Conservation (phyloP, 2,113 vertebrate genomes). For the Diglossa brunneiventris region DNA sequence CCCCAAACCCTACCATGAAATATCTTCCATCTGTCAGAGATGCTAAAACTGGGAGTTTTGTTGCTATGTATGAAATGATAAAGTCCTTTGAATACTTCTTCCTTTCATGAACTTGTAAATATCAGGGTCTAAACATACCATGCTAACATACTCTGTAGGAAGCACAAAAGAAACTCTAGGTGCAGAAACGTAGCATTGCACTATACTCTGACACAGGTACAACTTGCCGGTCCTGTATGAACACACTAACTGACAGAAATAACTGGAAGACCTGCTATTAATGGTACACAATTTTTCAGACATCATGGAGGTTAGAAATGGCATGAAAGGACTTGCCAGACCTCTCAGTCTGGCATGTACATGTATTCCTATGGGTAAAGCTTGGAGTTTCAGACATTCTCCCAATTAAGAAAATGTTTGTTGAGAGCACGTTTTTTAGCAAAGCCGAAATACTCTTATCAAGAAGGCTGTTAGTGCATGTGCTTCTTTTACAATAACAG, state of each 20-base stretch:
- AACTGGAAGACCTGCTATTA: not conserved
- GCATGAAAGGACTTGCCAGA: not conserved
- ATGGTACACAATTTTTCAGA: not conserved
- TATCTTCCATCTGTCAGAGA: not conserved
- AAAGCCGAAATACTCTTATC: not conserved
- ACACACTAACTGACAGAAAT: not conserved
- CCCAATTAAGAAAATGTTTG: not conserved
- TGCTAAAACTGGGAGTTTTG: not conserved
- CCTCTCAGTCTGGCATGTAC: rapidly evolving
- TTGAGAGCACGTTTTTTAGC: not conserved
- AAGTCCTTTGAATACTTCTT: not conserved
- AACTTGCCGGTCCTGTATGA: not conserved
- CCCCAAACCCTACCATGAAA: not conserved
- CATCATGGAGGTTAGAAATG: not conserved
- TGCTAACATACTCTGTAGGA: not conserved
- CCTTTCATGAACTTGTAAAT: not conserved
- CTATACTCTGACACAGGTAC: not conserved
- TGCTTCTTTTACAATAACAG: not conserved
- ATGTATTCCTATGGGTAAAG: not conserved
- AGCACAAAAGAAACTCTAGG: not conserved
- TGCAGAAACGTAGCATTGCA: not conserved
- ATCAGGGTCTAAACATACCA: not conserved
- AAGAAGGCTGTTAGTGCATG: not conserved
- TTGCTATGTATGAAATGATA: not conserved
- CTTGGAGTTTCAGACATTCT: not conserved